Evolutionary conservation across 2,888 invertebrate species (phyloP).

Genomic region (Thymelicus acteon): DNA sequence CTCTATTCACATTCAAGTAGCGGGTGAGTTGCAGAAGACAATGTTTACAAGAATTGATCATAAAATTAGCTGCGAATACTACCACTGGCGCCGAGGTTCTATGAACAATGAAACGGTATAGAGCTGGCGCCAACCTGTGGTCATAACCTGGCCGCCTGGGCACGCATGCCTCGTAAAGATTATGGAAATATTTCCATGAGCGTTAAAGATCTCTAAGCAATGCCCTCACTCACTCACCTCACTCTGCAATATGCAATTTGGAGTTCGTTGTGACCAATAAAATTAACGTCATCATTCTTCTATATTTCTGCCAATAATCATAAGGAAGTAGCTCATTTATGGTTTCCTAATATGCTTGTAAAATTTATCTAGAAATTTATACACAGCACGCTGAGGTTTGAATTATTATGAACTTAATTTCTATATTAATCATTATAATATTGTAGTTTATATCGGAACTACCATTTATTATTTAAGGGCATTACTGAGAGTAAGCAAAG

Average conservation of each 20-base stretch:
- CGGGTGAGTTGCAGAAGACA: slow-evolving; percentile 66
- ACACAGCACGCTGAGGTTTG: background rate
- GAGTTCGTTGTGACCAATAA: background rate
- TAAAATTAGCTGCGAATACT: slow-evolving; percentile 75
- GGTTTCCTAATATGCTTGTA: slow-evolving; percentile 2
- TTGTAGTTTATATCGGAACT: slow-evolving; percentile 12
- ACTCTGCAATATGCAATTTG: background rate
- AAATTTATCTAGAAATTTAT: background rate
- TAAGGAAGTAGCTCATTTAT: slow-evolving; percentile 14
- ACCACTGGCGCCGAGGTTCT: slow-evolving; percentile 76
- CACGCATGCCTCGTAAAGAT: slow-evolving; percentile 65
- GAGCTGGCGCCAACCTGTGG: slow-evolving; percentile 73
- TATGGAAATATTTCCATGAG: slow-evolving; percentile 26
- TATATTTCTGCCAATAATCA: background rate
- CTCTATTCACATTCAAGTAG: slow-evolving; percentile 63
- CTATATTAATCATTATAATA: background rate
- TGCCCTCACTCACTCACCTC: too few relatives aligned
- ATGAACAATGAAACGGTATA: slow-evolving; percentile 80
- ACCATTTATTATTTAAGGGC: slow-evolving; percentile 33
- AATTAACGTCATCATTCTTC: slow-evolving; percentile 11
- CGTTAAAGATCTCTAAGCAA: slow-evolving; percentile 3
- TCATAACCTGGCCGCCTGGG: slow-evolving; percentile 71
- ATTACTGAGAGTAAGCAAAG: slow-evolving; percentile 30
- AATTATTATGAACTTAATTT: background rate
- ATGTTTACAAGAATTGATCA: slow-evolving; percentile 64